phyloP scores from a whole-genome alignment of 2,888 invertebrate species.

The Callosobruchus maculatus region DNA sequence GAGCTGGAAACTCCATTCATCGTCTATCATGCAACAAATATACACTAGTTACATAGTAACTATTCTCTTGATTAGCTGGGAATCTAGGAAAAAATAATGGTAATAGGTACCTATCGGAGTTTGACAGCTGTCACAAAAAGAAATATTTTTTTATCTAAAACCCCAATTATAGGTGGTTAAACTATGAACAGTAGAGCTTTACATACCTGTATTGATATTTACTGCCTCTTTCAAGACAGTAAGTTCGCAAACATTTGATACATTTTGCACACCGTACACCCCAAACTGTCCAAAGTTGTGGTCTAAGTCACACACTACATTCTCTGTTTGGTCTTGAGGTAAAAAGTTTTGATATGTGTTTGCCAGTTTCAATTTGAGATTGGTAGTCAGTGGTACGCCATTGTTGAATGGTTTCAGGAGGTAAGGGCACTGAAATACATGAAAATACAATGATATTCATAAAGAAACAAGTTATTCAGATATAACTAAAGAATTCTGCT shows the following conservation, averaged over 20 bases:
- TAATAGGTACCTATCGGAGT: too few species aligned
- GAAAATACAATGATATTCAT: neutral
- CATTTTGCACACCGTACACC: constrained; percentile 24
- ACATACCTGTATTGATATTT: constrained; percentile 33
- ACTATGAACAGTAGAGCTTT: too few species aligned
- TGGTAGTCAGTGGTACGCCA: constrained; percentile 8
- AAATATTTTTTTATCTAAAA: too few species aligned
- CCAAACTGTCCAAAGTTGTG: constrained; percentile 33
- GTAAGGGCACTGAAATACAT: constrained; percentile 15
- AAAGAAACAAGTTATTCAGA: too few species aligned
- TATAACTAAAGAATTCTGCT: too few species aligned
- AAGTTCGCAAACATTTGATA: constrained; percentile 22
- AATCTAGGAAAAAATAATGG: too few species aligned
- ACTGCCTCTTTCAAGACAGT: constrained; percentile 29
- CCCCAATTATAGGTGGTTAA: too few species aligned
- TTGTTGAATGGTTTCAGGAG: neutral
- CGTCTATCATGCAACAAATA: too few species aligned
- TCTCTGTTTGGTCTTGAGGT: constrained; percentile 18
- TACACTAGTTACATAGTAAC: too few species aligned
- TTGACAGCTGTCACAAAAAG: too few species aligned
- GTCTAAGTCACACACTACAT: constrained; percentile 28
- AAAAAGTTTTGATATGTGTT: constrained; percentile 23
- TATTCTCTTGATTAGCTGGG: too few species aligned
- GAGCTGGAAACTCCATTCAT: too few species aligned
- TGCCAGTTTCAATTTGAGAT: constrained; percentile 22